Evolutionary conservation across 2,888 invertebrate genomes (phyloP), one percentile per base, ranked within the genome.

Genomic region (Blastobasis lacticolella): DNA sequence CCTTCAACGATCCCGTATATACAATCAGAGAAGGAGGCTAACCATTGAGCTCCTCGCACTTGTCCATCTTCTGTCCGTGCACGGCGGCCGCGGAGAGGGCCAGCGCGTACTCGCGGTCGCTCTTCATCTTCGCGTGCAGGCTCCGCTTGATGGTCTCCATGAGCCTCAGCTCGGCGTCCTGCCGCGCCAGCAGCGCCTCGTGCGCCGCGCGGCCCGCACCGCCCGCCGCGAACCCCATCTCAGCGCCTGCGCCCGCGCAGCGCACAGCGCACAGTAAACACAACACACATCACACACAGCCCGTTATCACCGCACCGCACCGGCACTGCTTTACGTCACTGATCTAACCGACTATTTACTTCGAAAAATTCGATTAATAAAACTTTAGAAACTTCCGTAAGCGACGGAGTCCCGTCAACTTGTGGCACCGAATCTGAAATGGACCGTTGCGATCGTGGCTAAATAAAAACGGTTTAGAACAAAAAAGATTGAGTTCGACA

Each of bases 131-230:
- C 62, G 93, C 92, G 62, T 93, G 91, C 53, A 98, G 90, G 68
- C 96, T 96, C 57, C 96, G 89, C 71, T 95, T 94, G 93, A 98
- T 96, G 58, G 94, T 94, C 74, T 98, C 98, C 90, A 98, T 91
- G 48, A 98, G 92, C 61, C 96, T 91, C 54, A 98, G 90, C 85
- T 98, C 98, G 23, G 96, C 95, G 78, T 98, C 97, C 83, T 97
- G 97, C 51, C 97, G 91, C 56, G 92, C 92, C 64, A 97, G 90
- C 64, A 98, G 90, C 59, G 97, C 97, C 84, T 97, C 97, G 80
- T 97, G 97, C 69, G 97, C 95, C 62, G 93, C 92, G 71, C 95
- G 94, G 66, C 96, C 95, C 84, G 96, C 94, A 52, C 96, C 91
- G 73, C 93, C 94, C 64, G 93, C 91, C 60, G 96, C 95, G 85